These are phyloP conservation scores for Enteromius argenteus DNA, from an alignment of 2,797 vertebrate genomes.

Conservation along the genomic window DNA sequence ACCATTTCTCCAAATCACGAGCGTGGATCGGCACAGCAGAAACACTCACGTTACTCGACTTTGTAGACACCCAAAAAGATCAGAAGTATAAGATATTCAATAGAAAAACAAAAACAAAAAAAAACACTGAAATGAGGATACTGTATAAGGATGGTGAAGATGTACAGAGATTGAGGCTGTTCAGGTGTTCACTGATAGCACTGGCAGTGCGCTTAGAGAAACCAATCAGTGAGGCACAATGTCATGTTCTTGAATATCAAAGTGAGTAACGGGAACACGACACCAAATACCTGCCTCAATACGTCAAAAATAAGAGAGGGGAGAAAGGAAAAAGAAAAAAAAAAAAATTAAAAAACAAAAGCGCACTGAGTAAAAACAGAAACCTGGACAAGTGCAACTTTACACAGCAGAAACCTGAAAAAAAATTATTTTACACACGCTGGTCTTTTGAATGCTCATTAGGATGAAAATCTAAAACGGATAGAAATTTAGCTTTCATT, in stretches of 20 bases:
- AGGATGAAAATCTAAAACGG: conserved; percentile 79
- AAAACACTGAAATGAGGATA: not conserved
- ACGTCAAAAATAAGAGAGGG: not conserved
- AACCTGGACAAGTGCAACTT: conserved; percentile 87
- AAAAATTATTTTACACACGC: conserved; percentile 83
- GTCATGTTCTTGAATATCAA: conserved; percentile 57
- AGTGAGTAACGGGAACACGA: not conserved
- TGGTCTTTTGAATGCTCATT: conserved; percentile 86
- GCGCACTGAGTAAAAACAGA: conserved; percentile 67
- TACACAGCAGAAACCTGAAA: conserved; percentile 88
- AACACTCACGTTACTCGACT: conserved; percentile 16
- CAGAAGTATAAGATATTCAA: not conserved
- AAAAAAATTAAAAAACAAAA: not conserved
- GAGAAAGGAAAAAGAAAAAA: conserved; percentile 21
- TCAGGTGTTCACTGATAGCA: conserved; percentile 89
- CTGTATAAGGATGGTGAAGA: not conserved
- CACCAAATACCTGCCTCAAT: conserved; percentile 22
- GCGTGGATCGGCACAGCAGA: conserved; percentile 28
- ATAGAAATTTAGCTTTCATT: conserved; percentile 95
- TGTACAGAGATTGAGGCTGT: conserved; percentile 77
- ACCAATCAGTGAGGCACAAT: conserved; percentile 90
- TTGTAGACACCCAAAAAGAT: conserved; percentile 13
- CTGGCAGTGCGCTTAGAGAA: conserved; percentile 91
- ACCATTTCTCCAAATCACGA: conserved; percentile 30
- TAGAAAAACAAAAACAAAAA: conserved; percentile 16